These are phyloP conservation scores for Lerista edwardsae DNA, from an alignment of 2,797 vertebrate species.

Conservation along the genomic window DNA sequence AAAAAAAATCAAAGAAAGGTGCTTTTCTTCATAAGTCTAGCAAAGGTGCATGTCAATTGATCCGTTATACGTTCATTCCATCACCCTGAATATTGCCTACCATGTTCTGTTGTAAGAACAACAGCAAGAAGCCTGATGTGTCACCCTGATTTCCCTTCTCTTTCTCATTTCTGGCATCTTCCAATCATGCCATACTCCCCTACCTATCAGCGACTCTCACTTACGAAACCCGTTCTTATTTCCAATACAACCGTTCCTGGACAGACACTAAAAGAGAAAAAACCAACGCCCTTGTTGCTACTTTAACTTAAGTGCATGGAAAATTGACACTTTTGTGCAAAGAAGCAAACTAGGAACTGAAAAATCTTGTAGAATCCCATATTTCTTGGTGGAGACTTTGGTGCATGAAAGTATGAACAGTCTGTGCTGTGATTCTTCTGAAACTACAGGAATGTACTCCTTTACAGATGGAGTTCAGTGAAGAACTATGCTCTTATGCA, in stretches of 20 bases:
- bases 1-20: constrained; percentile 7
- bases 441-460: neutral
- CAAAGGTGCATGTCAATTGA: constrained; percentile 28
- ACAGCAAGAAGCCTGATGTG: neutral
- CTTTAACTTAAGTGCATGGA: neutral
- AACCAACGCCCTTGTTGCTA: neutral
- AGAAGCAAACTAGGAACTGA: neutral
- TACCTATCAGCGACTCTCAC: neutral
- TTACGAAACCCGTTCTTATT: neutral
- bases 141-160: constrained; percentile 1
- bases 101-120: neutral
- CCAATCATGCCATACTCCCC: neutral
- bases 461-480: neutral
- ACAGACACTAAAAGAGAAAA: neutral
- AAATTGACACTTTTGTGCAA: neutral
- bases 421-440: neutral
- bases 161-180: neutral
- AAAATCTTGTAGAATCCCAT: no score
- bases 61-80: constrained; percentile 1
- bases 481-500: neutral
- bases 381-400: neutral
- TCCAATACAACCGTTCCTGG: neutral
- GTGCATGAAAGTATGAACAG: neutral
- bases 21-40: constrained; percentile 21
- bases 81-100: constrained; percentile 25